Evolutionary conservation across 2,797 vertebrate genomes (phyloP), one percentile per base, ranked within the genome.

Genomic region (Macropodus opercularis): DNA sequence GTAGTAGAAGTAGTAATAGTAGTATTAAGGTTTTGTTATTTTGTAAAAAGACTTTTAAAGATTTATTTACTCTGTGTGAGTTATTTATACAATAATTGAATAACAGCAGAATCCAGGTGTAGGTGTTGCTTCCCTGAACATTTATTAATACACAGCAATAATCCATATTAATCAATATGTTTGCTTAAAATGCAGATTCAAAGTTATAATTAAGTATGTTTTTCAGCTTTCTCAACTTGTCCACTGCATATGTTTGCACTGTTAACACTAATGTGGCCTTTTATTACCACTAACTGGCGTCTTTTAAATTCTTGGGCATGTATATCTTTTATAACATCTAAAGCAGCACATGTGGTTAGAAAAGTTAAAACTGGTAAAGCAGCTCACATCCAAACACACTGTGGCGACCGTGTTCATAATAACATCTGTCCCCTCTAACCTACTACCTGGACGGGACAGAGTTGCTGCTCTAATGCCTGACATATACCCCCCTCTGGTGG

Each of bases 401-500:
- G n/a, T 17, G 24, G 8, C 46, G 7, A 31, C 13, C 6, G 2
- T n/a, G 12, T 3, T 7, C 38, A 36, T 24, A 36, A 26, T 41
- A 51, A 35, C 19, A 50, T 3, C 4, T 29, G 38, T 23, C 2
- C 19, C 5, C 23, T 62, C 41, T 14, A 9, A 27, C 3, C 31
- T 15, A 2, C 26, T 19, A 23, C 2, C 27, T 13, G 23, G 24
- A 51, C 0, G 3, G 19, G 34, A 69, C 34, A 13, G 4, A 13
- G 18, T 54, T 4, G 2, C 2, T 22, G 22, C 44, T 41, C 14
- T 10, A 63, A 77, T 17, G 63, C 8, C 54, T 64, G 21, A 62
- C 31, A 56, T 84, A 4, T 80, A 57, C 4, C 69, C 1, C 83
- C 84, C 83, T 69, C 86, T 82, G 23, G 50, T 84, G 86, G 83